These are phyloP conservation scores for Ganaspis brasiliensis DNA, from an alignment of 2,888 invertebrate species.

Conservation along the genomic window DNA sequence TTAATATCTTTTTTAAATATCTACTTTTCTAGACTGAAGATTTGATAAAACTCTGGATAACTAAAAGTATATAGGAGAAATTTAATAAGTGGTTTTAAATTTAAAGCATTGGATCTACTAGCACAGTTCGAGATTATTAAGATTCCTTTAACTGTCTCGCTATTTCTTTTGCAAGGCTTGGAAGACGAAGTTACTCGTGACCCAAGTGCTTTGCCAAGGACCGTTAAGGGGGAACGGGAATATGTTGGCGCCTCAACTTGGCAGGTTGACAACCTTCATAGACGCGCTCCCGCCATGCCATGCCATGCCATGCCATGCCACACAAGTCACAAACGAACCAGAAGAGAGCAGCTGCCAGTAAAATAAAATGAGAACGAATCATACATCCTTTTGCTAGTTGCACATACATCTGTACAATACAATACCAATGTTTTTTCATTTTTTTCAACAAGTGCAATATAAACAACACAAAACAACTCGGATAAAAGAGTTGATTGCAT, in stretches of 20 bases:
- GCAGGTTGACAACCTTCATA: conserved; percentile 49
- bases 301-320: conserved; percentile 13
- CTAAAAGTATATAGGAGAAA: no score
- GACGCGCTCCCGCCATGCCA: conserved; percentile 33
- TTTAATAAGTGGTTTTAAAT: background rate
- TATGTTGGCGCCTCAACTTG: conserved; percentile 62
- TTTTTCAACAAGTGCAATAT: conserved; percentile 32
- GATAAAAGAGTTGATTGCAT: conserved; percentile 56
- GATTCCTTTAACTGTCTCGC: background rate
- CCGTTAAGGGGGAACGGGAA: conserved; percentile 64
- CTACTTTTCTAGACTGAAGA: no score
- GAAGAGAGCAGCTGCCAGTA: conserved; percentile 51
- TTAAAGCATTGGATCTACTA: conserved; percentile 3
- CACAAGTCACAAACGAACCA: conserved; percentile 44
- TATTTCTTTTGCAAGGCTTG: conserved; percentile 36
- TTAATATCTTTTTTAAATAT: no score
- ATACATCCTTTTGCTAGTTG: conserved; percentile 14
- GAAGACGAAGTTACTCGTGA: conserved; percentile 44
- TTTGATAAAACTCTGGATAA: no score
- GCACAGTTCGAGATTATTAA: conserved; percentile 20
- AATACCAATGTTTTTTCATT: conserved; percentile 41
- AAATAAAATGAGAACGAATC: conserved; percentile 50
- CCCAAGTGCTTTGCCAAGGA: conserved; percentile 62
- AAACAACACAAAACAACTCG: conserved; percentile 16
- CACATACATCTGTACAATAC: conserved; percentile 5